A percentile compares a stretch with the other conserved stretches of the same genome.
These are phyloP conservation scores for Alviniconcha marisindica DNA, from an alignment of 1,140 invertebrate species.

Conservation along the genomic window DNA sequence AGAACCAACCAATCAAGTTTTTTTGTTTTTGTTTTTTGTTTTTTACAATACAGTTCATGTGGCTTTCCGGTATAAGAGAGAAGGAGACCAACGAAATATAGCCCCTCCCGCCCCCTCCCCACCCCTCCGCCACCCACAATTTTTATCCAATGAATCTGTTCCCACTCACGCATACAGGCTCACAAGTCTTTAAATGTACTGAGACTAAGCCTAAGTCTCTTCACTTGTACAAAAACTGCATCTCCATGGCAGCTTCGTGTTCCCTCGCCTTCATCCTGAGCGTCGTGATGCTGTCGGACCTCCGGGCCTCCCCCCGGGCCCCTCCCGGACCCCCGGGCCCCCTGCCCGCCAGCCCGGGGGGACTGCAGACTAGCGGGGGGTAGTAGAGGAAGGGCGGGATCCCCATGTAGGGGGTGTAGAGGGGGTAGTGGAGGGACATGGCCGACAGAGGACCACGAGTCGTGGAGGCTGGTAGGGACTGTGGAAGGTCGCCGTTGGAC, in stretches of 20 bases:
- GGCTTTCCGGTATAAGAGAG: too few species aligned
- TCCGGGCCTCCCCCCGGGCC: slow-evolving; percentile 79
- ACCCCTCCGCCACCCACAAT: too few species aligned
- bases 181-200: too few species aligned
- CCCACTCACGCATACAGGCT: too few species aligned
- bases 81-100: too few species aligned
- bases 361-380: slow-evolving; percentile 11
- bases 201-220: too few species aligned
- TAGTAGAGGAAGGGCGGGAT: slow-evolving; percentile 16
- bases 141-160: too few species aligned
- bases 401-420: slow-evolving; percentile 24
- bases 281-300: slow-evolving; percentile 91
- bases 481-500: background rate
- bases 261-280: slow-evolving; percentile 92
- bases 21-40: too few species aligned
- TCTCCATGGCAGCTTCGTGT: slow-evolving; percentile 90
- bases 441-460: slow-evolving; percentile 4
- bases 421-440: background rate
- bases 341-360: background rate
- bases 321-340: background rate
- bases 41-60: too few species aligned
- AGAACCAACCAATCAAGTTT: too few species aligned
- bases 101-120: too few species aligned
- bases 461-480: background rate
- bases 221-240: slow-evolving; percentile 74